These are phyloP conservation scores for Oryzias celebensis DNA, from an alignment of 2,113 vertebrate genomes.

Conservation along the genomic window DNA sequence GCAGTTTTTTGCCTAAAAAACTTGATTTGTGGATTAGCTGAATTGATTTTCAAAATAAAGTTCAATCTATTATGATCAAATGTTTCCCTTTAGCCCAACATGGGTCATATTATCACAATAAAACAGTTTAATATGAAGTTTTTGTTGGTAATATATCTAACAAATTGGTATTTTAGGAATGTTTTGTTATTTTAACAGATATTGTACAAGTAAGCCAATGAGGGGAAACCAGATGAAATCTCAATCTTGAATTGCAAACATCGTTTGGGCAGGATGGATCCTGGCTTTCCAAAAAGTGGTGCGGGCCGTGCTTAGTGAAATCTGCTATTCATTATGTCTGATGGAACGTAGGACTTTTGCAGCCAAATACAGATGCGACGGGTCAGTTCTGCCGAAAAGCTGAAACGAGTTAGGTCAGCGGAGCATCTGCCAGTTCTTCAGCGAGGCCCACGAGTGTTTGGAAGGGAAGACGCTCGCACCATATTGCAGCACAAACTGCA, in stretches of 20 bases:
- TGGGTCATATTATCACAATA: no score
- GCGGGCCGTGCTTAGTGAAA: slow-evolving; percentile 42
- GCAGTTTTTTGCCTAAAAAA: no score
- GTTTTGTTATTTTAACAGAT: no score
- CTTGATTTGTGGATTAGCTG: no score
- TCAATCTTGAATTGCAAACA: slow-evolving; percentile 36
- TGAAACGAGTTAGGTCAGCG: slow-evolving; percentile 51
- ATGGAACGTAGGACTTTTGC: slow-evolving; percentile 53
- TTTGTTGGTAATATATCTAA: no score
- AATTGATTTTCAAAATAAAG: no score
- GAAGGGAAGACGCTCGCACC: slow-evolving; percentile 31
- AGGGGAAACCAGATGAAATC: neutral
- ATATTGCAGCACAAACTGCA: slow-evolving; percentile 45
- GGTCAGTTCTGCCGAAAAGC: slow-evolving; percentile 45
- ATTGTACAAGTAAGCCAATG: no score
- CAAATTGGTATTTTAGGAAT: no score
- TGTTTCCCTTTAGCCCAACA: no score
- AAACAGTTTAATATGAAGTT: no score
- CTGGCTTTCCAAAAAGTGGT: slow-evolving; percentile 21
- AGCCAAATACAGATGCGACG: slow-evolving; percentile 43
- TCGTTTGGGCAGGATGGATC: slow-evolving; percentile 36
- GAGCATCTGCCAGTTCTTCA: slow-evolving; percentile 70
- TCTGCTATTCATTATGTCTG: slow-evolving; percentile 58
- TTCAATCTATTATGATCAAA: no score
- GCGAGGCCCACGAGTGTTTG: slow-evolving; percentile 43